Evolutionary conservation across 2,113 vertebrate species (phyloP), one percentile per base, ranked within the genome.

Genomic region (Gopherus evgoodei): DNA sequence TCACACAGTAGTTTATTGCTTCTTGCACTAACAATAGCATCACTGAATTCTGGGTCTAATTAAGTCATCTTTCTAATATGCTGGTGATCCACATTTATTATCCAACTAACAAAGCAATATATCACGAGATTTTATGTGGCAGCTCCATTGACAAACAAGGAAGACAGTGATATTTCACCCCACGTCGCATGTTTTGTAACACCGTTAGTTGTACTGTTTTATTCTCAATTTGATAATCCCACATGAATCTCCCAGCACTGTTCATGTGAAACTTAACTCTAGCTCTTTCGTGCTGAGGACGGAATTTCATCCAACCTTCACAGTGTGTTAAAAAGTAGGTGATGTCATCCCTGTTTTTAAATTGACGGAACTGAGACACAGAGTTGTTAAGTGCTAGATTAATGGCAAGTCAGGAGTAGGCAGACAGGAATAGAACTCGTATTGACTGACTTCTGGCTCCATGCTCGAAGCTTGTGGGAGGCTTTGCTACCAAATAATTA

Each of bases 61-160:
- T 87, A 91, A 83, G 44, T 83, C 57, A 59, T 62, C 62, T 80
- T 87, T 79, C 84, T 91, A 76, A 87, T 83, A 87, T n/a, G 75
- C 79, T 76, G 84, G 31, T 83, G 79, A 91, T 87, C 79, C 62
- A 87, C 76, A 87, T 91, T 83, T 91, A 87, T 87, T 83, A 83
- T 80, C 57, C 35, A 83, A 54, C 53, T 91, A 83, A 87, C 90
- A 87, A 91, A 91, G 80, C 79, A 76, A 53, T 87, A 87, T 35
- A 87, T 83, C 79, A 35, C 53, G 17, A 38, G 79, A 54, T 87
- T 75, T 86, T 76, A 52, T 75, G 27, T 59, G 84, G 53, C 65
- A 78, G 47, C 65, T 87, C 44, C 44, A 44, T 76, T 78, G 52
- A 52, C 65, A 31, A n/a, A 87, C 59, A 57, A 59, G 44, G 16